Conservation (phyloP, 2,113 vertebrate species). For the Ammodramus savannarum region DNA sequence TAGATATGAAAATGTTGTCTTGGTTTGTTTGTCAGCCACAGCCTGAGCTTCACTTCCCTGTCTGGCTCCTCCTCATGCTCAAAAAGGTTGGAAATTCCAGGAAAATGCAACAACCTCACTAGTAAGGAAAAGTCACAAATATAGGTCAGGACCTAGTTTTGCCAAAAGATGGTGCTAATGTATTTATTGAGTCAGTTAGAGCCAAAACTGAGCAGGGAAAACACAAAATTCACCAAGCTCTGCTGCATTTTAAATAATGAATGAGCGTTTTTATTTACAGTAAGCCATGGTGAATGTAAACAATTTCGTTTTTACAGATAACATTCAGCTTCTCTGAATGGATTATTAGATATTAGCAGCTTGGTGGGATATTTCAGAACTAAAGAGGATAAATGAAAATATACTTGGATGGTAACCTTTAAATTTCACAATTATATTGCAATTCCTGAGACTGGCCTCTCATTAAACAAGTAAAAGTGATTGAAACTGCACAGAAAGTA, state of each 20-base stretch:
- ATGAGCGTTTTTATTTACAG: slow-evolving; percentile 29
- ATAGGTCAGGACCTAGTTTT: neutral
- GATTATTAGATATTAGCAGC: slow-evolving; percentile 49
- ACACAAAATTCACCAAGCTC: neutral
- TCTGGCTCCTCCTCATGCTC: neutral
- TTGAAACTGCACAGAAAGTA: neutral
- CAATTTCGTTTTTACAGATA: slow-evolving; percentile 53
- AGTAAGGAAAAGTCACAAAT: neutral
- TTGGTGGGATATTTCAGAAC: slow-evolving; percentile 17
- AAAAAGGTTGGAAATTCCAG: neutral
- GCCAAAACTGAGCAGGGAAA: neutral
- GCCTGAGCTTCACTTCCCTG: neutral
- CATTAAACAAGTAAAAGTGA: neutral
- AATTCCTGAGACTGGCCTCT: neutral
- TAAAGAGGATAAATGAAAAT: slow-evolving; percentile 46
- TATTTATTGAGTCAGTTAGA: neutral
- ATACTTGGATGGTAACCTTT: neutral
- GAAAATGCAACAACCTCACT: neutral
- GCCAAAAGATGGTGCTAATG: slow-evolving; percentile 67
- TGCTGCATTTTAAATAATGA: neutral
- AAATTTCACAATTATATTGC: neutral
- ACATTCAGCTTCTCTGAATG: slow-evolving; percentile 16
- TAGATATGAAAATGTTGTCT: neutral
- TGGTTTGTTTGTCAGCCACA: neutral
- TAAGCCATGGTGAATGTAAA: slow-evolving; percentile 46